A percentile compares a stretch with the other conserved stretches of the same genome.
These are phyloP conservation scores for Pheosia tremula DNA, from an alignment of 2,888 invertebrate species.

Conservation along the genomic window DNA sequence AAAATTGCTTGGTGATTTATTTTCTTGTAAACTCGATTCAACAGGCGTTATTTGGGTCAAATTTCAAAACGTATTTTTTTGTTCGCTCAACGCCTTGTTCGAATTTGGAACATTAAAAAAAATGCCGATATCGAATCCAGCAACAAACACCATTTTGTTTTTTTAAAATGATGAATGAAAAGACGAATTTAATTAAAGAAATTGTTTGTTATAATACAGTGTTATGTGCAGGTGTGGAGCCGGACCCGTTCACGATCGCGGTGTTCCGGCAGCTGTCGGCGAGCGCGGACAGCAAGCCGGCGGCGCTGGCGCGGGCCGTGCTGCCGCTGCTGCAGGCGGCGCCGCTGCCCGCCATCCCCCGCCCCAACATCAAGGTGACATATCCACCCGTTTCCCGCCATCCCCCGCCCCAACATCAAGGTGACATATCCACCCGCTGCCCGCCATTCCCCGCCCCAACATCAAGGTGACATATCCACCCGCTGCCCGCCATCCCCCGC, in stretches of 20 bases:
- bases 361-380: conserved; percentile 86
- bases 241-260: conserved; percentile 92
- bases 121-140: too few species aligned
- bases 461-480: conserved; percentile 79
- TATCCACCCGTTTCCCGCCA: conserved; percentile 83
- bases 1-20: too few species aligned
- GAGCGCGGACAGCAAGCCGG: conserved; percentile 93
- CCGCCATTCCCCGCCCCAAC: conserved; percentile 88
- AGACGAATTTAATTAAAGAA: too few species aligned
- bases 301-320: conserved; percentile 90
- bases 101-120: too few species aligned
- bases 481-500: conserved; percentile 87
- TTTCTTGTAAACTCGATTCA: too few species aligned
- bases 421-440: conserved; percentile 81
- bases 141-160: too few species aligned
- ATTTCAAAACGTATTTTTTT: too few species aligned
- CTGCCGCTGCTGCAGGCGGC: conserved; percentile 90
- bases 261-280: conserved; percentile 91
- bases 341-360: conserved; percentile 87
- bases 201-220: too few species aligned
- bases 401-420: conserved; percentile 88
- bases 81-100: too few species aligned
- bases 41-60: too few species aligned
- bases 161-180: too few species aligned
- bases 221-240: conserved; percentile 78